Evolutionary conservation across 2,113 vertebrate genomes (phyloP), one percentile per base, ranked within the genome.

Genomic region (Pteropus alecto): DNA sequence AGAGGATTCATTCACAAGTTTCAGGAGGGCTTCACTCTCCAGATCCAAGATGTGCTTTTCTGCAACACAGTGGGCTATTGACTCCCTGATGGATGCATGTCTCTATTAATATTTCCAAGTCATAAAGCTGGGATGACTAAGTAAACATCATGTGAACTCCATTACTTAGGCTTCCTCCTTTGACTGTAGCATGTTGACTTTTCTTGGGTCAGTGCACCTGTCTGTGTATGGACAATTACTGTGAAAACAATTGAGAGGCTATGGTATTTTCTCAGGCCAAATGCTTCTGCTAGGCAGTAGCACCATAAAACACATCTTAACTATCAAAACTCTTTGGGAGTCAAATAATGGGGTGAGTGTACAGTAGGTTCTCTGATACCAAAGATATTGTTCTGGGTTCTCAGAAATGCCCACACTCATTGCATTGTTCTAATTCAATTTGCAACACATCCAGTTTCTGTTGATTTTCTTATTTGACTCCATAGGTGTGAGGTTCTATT

Each of bases 21-120:
- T 88, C 46, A 24, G 51, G n/a, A 24, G 56, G 19, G 26, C 18
- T 22, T 93, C 4, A 7, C 67, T 90, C 68, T n/a, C 0, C 9
- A 79, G 85, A 82, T 82, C 10, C 1, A 28, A 30, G 84, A 6
- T n/a, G 14, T 76, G 13, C 0, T 1, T 51, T 30, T 77, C 33
- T 12, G 0, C 14, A 38, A 61, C n/a, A 3, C 26, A 5, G 26
- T 67, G 7, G 56, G 15, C 58, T 56, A 15, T 41, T 11, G 2
- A 15, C 15, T 28, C 2, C 48, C 60, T 56, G 60, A 13, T 56
- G 0, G 14, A 30, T 65, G 0, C 3, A 2, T 28, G 4, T 82
- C 26, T 76, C 56, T 61, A 56, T 70, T 3, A 24, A 4, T 7
- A 2, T 18, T 46, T 21, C 65, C 68, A 89, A 95, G 56, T 22